These are phyloP conservation scores for Drosophila busckii DNA, from an alignment of 1,140 invertebrate genomes.

Conservation along the genomic window DNA sequence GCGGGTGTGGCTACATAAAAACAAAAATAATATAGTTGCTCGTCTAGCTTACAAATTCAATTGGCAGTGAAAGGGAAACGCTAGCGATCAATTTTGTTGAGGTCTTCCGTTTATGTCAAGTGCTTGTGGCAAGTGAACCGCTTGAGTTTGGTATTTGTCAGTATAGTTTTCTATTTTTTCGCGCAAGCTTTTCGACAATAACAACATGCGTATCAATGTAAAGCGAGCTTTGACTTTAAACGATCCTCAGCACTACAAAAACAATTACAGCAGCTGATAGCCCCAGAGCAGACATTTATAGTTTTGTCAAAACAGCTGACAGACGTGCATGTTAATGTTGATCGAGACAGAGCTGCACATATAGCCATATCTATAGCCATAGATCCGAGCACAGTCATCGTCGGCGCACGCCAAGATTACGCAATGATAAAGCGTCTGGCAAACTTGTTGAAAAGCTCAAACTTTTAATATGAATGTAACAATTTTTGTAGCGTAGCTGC, in stretches of 20 bases:
- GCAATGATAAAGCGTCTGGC: constrained; percentile 18
- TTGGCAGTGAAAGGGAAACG: constrained; percentile 3
- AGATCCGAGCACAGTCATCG: not conserved
- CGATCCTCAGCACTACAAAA: not conserved
- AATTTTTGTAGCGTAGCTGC: too few relatives aligned
- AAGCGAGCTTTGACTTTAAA: constrained; percentile 5
- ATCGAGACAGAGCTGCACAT: not conserved
- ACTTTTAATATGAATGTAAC: too few relatives aligned
- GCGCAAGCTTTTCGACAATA: too few relatives aligned
- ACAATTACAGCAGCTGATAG: constrained; percentile 18
- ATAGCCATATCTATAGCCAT: constrained; percentile 3
- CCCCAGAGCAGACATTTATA: not conserved
- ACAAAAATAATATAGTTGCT: constrained; percentile 3
- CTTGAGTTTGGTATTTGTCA: not conserved
- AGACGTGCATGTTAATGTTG: constrained; percentile 6
- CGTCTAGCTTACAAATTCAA: not conserved
- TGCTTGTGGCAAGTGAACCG: constrained; percentile 3
- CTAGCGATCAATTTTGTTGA: not conserved
- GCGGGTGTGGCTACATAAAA: constrained; percentile 24
- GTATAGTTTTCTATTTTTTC: too few relatives aligned
- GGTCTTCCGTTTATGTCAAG: not conserved
- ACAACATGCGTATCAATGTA: not conserved
- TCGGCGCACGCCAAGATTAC: constrained; percentile 14
- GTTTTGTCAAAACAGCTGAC: constrained; percentile 20
- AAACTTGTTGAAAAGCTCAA: constrained; percentile 32